Evolutionary conservation across 2,113 vertebrate species (phyloP).

Genomic region (Equus quagga): DNA sequence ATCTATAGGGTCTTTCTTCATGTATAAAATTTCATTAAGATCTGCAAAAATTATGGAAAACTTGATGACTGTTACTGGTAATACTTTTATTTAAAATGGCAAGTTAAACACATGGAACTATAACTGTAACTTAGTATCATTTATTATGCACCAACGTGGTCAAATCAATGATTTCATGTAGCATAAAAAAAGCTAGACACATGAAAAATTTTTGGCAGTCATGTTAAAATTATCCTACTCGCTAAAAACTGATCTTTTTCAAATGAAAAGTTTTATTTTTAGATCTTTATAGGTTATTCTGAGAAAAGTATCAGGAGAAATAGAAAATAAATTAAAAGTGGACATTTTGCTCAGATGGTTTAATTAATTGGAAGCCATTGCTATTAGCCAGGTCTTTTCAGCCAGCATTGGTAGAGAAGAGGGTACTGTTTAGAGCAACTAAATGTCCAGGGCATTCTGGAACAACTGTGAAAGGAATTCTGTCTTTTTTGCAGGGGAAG

Average conservation of each 20-base stretch:
- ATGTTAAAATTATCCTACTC: conserved; percentile 44
- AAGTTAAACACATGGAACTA: conserved; percentile 33
- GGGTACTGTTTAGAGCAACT: not conserved
- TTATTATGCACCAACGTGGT: not conserved
- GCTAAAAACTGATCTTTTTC: conserved; percentile 8
- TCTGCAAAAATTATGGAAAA: conserved; percentile 33
- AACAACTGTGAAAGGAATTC: not conserved
- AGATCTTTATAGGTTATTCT: not conserved
- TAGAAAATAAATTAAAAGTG: conserved; percentile 28
- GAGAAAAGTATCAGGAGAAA: conserved; percentile 7
- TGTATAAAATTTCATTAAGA: not conserved
- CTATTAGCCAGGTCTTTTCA: not conserved
- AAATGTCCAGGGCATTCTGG: rapidly evolving
- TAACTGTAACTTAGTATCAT: not conserved
- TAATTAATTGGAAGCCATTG: not conserved
- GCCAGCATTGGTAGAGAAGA: not conserved
- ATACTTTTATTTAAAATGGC: conserved; percentile 45
- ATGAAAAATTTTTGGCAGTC: conserved; percentile 35
- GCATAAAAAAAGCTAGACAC: not conserved
- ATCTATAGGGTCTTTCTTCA: not conserved
- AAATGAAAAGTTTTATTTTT: conserved; percentile 51
- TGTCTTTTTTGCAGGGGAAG: too few relatives aligned
- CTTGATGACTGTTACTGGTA: not conserved
- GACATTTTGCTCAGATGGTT: not conserved
- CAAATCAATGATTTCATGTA: conserved; percentile 16